These are phyloP conservation scores for Rhodinocichla rosea DNA, from an alignment of 2,113 vertebrate genomes.

Conservation along the genomic window DNA sequence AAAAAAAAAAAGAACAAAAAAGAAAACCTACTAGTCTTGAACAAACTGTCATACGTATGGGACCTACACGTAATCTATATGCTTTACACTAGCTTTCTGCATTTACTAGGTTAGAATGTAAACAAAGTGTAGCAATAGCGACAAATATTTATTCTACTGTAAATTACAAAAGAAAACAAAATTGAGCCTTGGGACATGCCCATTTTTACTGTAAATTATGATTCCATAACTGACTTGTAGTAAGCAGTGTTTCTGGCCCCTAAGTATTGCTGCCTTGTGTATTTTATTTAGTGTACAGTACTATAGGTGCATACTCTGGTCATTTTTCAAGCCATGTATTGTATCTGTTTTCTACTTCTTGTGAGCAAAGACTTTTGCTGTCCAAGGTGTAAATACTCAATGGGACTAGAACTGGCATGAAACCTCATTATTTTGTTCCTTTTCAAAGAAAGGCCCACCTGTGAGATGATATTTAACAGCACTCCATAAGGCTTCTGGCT, in stretches of 20 bases:
- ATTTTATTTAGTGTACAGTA: conserved; percentile 92
- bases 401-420: conserved; percentile 93
- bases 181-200: conserved; percentile 98
- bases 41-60: conserved; percentile 98
- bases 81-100: conserved; percentile 99
- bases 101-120: conserved; percentile 98
- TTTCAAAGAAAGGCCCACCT: conserved; percentile 72
- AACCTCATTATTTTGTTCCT: conserved; percentile 77
- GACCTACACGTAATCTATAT: conserved; percentile 98
- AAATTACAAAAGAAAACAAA: conserved; percentile 94
- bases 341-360: conserved; percentile 86
- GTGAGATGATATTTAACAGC: conserved; percentile 77
- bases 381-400: conserved; percentile 95
- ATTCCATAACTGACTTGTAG: conserved; percentile 97
- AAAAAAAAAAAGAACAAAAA: conserved; percentile 67
- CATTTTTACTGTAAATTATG: conserved; percentile 98
- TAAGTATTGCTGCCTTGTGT: conserved; percentile 87
- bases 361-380: conserved; percentile 87
- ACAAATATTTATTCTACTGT: conserved; percentile 99
- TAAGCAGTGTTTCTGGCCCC: conserved; percentile 92
- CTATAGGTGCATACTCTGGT: conserved; percentile 83
- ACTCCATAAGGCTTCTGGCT: conserved; percentile 80
- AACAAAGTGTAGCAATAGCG: conserved; percentile 97
- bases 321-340: conserved; percentile 86
- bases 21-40: conserved; percentile 96